Base-by-base conservation (phyloP, 2,888 invertebrate species). In the Cephus runcator region DNA sequence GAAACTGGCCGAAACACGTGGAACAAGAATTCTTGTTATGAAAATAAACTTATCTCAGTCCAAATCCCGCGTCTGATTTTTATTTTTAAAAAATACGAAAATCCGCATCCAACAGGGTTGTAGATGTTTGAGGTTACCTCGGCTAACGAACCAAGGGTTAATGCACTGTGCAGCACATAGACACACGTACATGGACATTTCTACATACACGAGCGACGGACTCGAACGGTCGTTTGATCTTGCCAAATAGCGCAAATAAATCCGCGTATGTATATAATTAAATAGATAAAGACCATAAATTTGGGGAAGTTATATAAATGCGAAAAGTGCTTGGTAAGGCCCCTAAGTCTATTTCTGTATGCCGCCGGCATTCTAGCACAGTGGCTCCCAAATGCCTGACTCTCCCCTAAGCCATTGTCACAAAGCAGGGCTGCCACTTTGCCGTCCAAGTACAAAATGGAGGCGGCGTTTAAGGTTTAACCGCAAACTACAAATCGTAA, bases 251-350 rank as follows among this genome's bases (percentile, higher is more conserved):
- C 75, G 79, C 84, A 76, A 81, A 81, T 80, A 82, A 82, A 85
- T 82, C 80, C 81, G 80, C 81, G 82, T 85, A 56, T 56, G 23
- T 56, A 56, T 56, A 85, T 86, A 85, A 87, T 88, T 86, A 85
- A 86, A 85, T 85, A 87, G 87, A 87, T 88, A 88, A 87, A 83
- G 87, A 78, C 82, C 85, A 86, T 87, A 86, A 87, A 86, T 88
- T 87, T 81, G 83, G 82, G 79, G 75, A 81, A 80, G 84, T 86
- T 87, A 87, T 84, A 86, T 87, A 88, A 87, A 86, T 83, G 77
- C 82, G 84, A 86, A 85, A 86, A 85, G 83, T 83, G 83, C 82
- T 84, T 80, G 83, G 79, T 84, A 85, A 85, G 84, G 84, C 86
- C 84, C 85, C 80, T 81, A 82, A 82, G 82, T 87, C 88, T 88